Base-by-base conservation (phyloP, 1,140 invertebrate genomes). In the Pararge aegeria region DNA sequence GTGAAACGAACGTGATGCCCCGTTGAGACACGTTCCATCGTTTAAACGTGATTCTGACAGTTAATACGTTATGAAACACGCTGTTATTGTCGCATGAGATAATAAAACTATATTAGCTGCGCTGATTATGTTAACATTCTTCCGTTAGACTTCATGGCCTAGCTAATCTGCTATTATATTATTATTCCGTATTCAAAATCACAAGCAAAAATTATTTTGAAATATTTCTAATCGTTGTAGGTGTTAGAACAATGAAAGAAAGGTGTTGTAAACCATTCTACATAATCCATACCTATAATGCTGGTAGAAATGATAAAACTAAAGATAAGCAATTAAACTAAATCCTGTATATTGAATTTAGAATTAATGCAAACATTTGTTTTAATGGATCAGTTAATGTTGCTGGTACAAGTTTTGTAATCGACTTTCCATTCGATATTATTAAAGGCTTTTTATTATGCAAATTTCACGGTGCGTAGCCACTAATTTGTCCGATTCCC, bases 401-500 rank as follows among this genome's bases (percentile, higher is more conserved):
- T 37, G 40, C 34, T 29, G 42, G 12, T 53, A 55, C 38, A 37
- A 52, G 27, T 56, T 61, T 48, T 55, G 42, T 53, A 46, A 57
- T 16, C 44, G 16, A 18, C 55, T 54, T 53, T 49, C 50, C 54
- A 46, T 40, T 29, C 7, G 19, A 60, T 54, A 53, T 60, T 53
- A 48, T 51, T 46, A 46, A 52, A 52, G 53, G 34, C 27, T 50
- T 59, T 61, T 57, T 63, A 30, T 63, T 58, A 69, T 70, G 64
- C 57, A 55, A 70, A 66, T 58, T 64, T 61, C 55, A 69, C 53
- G 64, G 38, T 38, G 38, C 30, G 38, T 30, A 56, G 38, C 27
- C 64, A 55, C 57, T 66, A 70, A 70, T 70, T 70, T 61, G 58
- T 58, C 21, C 38, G 52, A 67, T 59, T 66, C 61, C 40, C 61